Percentiles rank a stretch among this genome's conserved stretches.
phyloP scores from a whole-genome alignment of 2,888 invertebrate genomes.

The Hirudinaria manillensis region DNA sequence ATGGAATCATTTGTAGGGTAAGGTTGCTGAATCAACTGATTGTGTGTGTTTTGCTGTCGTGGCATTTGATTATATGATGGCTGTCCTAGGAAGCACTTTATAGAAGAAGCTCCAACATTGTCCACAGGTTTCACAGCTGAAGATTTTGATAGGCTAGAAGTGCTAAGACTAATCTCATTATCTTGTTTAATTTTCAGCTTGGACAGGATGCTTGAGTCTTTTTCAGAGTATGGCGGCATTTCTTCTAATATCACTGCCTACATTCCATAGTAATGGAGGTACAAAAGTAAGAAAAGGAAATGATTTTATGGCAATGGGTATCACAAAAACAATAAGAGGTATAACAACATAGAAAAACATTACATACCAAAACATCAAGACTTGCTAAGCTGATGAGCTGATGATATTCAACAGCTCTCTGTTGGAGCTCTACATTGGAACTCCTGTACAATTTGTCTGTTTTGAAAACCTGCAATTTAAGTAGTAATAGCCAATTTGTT shows the following conservation, averaged over 20 bases:
- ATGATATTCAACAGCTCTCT: slow-evolving; percentile 93
- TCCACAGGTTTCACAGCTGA: neutral
- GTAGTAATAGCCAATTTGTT: neutral
- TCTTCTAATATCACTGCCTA: slow-evolving; percentile 93
- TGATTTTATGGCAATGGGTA: too few species aligned
- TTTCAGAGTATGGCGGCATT: slow-evolving; percentile 98
- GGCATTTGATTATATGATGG: neutral
- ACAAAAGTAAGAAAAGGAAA: neutral
- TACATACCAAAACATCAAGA: slow-evolving; percentile 76
- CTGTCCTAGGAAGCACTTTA: neutral
- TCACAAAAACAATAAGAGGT: too few species aligned
- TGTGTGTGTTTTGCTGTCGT: slow-evolving; percentile 24
- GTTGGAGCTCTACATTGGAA: slow-evolving; percentile 96
- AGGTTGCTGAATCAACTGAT: neutral
- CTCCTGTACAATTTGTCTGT: slow-evolving; percentile 86
- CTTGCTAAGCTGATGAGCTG: slow-evolving; percentile 91
- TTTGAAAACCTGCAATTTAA: slow-evolving; percentile 26
- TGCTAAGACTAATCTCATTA: neutral
- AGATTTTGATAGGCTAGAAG: neutral
- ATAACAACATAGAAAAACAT: neutral
- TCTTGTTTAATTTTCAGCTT: slow-evolving; percentile 66
- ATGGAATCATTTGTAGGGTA: neutral
- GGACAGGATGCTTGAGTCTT: slow-evolving; percentile 92
- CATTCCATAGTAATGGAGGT: neutral
- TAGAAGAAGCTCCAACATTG: neutral